Evolutionary conservation across 2,113 vertebrate species (phyloP).

Genomic region (Trichechus manatus): DNA sequence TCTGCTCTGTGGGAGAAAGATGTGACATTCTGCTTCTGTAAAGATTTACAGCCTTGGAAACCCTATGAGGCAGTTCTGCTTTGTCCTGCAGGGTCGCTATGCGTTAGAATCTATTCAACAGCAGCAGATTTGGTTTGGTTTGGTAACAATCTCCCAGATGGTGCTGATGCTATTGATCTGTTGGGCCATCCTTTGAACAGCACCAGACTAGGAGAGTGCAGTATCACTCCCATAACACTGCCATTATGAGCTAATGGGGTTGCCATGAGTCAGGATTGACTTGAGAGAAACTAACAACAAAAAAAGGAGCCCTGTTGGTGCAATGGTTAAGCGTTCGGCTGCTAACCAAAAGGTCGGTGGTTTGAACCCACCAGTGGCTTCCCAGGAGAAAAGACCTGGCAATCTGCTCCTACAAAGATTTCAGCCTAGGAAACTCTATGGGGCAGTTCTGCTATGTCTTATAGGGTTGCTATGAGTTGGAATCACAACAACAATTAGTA

Average conservation of each 20-base stretch:
- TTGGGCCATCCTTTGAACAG: neutral
- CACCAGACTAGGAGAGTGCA: neutral
- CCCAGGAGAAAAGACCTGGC: neutral
- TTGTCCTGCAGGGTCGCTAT: no score
- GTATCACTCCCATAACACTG: neutral
- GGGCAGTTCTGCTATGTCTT: neutral
- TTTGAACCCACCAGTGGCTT: neutral
- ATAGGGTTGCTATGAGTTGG: neutral
- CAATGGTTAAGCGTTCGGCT: neutral
- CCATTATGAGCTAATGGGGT: neutral
- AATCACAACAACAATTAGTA: neutral
- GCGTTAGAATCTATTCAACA: no score
- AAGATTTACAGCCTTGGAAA: no score
- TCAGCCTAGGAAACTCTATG: neutral
- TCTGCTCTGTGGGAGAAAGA: no score
- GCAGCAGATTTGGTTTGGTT: no score
- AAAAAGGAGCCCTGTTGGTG: neutral
- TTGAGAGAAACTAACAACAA: neutral
- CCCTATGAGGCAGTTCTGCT: no score
- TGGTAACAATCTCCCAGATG: neutral
- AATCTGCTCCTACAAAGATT: neutral
- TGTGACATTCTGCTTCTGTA: no score
- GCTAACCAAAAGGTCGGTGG: neutral
- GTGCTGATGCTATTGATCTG: neutral
- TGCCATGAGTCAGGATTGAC: neutral